Evolutionary conservation across 2,797 vertebrate species (phyloP), one percentile per base, ranked within the genome.

Genomic region (Ptychadena robeensis): DNA sequence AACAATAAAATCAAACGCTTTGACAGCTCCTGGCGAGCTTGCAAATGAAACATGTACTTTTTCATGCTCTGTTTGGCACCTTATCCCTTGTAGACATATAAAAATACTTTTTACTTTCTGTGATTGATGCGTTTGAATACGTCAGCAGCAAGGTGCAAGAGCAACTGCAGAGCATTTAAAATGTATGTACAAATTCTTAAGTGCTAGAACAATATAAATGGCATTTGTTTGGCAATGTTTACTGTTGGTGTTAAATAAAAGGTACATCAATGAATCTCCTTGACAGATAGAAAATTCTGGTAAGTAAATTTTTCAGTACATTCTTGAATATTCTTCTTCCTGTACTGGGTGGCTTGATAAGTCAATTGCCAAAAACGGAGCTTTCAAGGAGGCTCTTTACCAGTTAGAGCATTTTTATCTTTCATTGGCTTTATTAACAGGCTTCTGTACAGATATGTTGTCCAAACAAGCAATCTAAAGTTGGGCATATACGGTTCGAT

Each of bases 41-140:
- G 70, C 61, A 80, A 80, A 79, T 83, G 68, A 67, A 82, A 68
- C 77, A 59, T 78, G 64, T 44, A 79, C 57, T 73, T 79, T 68
- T 79, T 83, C 82, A 83, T 79, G 76, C 82, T 83, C 82, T 83
- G 82, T 69, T 79, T 77, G 66, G 66, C 72, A 40, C 59, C 70
- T 48, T 74, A 31, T 67, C 32, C 70, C 44, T 74, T 27, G 44
- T 34, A 79, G 69, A 73, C 76, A n/a, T 65, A 78, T 35, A 77
- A 72, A 61, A 72, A 75, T 78, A 72, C 57, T 31, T 61, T 72
- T 82, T 63, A 76, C 34, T n/a, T 44, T 66, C 34, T 77, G 28
- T 78, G 81, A 83, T 83, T 83, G 74, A 83, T 78, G 74, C 72
- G 59, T 57, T 63, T 71, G 73, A 77, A 69, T 27, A 67, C 63